Evolutionary conservation across 2,797 vertebrate genomes (phyloP).

Genomic region (Epinephelus malabaricus): DNA sequence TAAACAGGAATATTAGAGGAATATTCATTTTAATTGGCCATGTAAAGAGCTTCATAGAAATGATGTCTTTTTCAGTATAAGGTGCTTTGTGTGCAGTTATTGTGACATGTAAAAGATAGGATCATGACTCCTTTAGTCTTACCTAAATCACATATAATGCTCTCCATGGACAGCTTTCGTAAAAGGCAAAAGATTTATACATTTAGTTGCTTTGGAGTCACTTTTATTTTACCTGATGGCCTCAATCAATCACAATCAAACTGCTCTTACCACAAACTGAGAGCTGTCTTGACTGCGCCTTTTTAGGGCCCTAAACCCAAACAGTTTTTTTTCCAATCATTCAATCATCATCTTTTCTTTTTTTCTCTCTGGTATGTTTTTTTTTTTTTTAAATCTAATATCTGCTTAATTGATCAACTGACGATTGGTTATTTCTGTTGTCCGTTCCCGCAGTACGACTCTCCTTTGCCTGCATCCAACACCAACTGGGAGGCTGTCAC

Average conservation of each 20-base stretch:
- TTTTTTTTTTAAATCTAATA: background rate
- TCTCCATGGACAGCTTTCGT: too few species aligned
- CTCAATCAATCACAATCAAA: background rate
- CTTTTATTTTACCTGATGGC: background rate
- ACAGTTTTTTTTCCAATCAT: background rate
- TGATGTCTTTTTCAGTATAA: too few species aligned
- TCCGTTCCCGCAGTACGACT: constrained; percentile 86
- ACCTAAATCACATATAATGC: background rate
- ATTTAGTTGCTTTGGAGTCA: background rate
- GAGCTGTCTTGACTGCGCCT: too few species aligned
- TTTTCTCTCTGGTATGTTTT: background rate
- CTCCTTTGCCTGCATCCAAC: constrained; percentile 87
- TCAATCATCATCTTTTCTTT: background rate
- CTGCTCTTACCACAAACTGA: too few species aligned
- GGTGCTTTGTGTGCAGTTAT: too few species aligned
- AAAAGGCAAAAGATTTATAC: too few species aligned
- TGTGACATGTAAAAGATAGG: too few species aligned
- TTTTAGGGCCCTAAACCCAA: background rate
- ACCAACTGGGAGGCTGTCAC: constrained; percentile 94
- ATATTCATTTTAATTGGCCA: too few species aligned
- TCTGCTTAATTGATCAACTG: background rate
- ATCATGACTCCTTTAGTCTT: background rate
- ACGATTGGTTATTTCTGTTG: constrained; percentile 46
- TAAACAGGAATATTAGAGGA: too few species aligned
- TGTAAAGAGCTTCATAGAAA: too few species aligned